Conservation (phyloP, 2,888 invertebrate species). For the Xestia rhomboidea region DNA sequence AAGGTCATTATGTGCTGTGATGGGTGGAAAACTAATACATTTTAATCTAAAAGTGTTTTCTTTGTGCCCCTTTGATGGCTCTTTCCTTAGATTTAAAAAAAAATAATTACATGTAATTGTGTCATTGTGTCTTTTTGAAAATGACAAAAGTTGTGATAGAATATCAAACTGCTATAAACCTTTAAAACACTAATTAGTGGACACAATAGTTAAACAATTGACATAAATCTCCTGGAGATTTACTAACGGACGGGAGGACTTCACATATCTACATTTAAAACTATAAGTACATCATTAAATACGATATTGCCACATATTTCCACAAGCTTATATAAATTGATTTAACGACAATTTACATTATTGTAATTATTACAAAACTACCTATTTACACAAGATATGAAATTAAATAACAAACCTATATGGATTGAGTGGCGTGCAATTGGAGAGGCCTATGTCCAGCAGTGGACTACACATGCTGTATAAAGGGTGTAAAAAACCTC, state of each 20-base stretch:
- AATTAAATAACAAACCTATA: background rate
- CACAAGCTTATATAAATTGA: background rate
- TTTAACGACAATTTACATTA: background rate
- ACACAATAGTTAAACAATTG: too few relatives aligned
- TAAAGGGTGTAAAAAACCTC: too few relatives aligned
- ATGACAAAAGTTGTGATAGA: background rate
- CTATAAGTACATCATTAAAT: background rate
- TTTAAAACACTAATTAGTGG: too few relatives aligned
- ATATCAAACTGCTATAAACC: background rate
- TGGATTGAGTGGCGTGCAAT: background rate
- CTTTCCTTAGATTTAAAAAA: background rate
- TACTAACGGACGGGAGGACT: too few relatives aligned
- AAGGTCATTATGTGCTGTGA: conserved; percentile 22
- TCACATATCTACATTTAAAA: too few relatives aligned
- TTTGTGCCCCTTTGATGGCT: background rate
- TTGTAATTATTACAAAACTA: background rate
- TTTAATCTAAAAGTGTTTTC: conserved; percentile 12
- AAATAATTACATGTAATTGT: background rate
- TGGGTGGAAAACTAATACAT: conserved; percentile 34
- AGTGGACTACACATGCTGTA: background rate
- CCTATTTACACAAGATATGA: background rate
- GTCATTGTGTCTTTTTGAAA: background rate
- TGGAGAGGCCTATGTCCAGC: background rate
- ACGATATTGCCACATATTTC: background rate
- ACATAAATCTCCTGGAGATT: too few relatives aligned